Conservation (phyloP, 1,140 invertebrate species). For the Lutraria rhynchaena region DNA sequence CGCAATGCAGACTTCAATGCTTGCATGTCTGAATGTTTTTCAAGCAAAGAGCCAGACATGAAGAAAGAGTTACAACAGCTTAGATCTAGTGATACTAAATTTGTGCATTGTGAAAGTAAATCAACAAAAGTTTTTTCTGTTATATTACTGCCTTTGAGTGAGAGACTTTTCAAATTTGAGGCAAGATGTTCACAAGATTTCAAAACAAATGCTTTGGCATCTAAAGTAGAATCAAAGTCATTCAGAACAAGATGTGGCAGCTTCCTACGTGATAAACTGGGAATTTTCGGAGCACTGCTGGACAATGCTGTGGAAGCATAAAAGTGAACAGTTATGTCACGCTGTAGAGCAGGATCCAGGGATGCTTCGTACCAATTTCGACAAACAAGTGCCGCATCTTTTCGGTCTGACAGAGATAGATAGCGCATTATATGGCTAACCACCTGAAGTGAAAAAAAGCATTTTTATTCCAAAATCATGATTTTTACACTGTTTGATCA, state of each 20-base stretch:
- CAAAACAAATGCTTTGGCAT: constrained; percentile 65
- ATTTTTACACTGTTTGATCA: no score
- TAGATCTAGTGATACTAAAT: constrained; percentile 85
- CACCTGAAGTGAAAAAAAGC: constrained; percentile 74
- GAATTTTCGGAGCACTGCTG: constrained; percentile 11
- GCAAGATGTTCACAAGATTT: constrained; percentile 71
- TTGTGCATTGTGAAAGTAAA: constrained; percentile 71
- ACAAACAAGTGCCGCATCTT: constrained; percentile 77
- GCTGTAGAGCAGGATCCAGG: constrained; percentile 76
- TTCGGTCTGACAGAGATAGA: constrained; percentile 77
- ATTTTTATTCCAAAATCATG: no score
- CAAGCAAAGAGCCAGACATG: constrained; percentile 88
- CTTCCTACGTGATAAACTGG: constrained; percentile 58
- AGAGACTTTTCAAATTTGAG: constrained; percentile 71
- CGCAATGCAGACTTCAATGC: constrained; percentile 83
- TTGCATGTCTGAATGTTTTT: constrained; percentile 84
- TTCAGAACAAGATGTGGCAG: constrained; percentile 72
- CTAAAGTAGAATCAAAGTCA: constrained; percentile 72
- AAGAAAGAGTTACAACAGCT: constrained; percentile 87
- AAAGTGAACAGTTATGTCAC: constrained; percentile 74
- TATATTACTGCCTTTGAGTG: constrained; percentile 75
- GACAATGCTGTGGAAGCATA: constrained; percentile 51
- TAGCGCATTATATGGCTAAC: constrained; percentile 77
- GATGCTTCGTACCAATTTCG: constrained; percentile 79
- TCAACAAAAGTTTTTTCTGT: constrained; percentile 74